Percentiles rank a stretch among this genome's conserved stretches.
Evolutionary conservation across 2,113 vertebrate species (phyloP).

Genomic region (Phaethon lepturus): DNA sequence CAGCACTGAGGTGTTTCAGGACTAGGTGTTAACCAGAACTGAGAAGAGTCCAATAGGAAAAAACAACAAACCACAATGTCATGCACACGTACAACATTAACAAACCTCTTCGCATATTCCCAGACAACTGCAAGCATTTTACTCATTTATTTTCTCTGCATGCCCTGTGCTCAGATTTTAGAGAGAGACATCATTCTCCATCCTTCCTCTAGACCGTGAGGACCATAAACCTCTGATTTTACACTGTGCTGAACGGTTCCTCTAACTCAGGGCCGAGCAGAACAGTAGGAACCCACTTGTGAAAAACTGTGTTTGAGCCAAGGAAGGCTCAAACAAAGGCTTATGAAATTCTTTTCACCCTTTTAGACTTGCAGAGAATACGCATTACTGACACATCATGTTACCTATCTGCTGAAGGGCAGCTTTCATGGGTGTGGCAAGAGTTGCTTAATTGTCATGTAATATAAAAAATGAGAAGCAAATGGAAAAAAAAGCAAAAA

Average conservation of each 20-base stretch:
- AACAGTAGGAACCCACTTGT: neutral
- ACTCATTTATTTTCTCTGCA: neutral
- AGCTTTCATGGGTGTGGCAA: constrained; percentile 5
- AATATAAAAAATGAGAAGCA: constrained; percentile 13
- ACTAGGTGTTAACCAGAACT: neutral
- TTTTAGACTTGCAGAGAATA: neutral
- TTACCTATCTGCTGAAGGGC: neutral
- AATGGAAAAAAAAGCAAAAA: neutral
- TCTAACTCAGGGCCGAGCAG: neutral
- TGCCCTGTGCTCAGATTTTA: neutral
- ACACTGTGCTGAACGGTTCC: neutral
- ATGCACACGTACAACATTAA: rapidly evolving
- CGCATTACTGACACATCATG: neutral
- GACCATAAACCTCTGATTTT: neutral
- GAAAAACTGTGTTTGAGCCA: neutral
- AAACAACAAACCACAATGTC: neutral
- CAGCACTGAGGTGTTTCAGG: neutral
- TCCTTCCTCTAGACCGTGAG: neutral
- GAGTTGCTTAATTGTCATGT: neutral
- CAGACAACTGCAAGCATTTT: neutral
- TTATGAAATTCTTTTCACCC: neutral
- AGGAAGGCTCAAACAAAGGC: neutral
- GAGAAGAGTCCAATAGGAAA: neutral
- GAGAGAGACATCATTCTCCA: neutral
- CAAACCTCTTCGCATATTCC: neutral